Evolutionary conservation across 1,140 invertebrate species (phyloP), one percentile per base, ranked within the genome.

Genomic region (Drosophila bipectinata): DNA sequence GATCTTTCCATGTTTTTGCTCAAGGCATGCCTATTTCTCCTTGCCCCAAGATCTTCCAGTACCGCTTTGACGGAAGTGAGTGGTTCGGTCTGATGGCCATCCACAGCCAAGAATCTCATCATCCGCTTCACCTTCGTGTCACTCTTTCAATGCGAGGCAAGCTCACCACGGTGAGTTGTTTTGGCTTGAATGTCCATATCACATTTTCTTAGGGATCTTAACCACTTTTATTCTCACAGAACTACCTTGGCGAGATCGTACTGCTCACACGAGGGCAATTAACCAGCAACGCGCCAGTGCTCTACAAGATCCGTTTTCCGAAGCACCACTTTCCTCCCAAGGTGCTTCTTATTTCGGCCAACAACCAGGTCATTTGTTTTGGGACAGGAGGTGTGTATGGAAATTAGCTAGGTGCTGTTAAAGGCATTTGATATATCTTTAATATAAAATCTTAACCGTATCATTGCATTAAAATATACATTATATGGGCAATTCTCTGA

Each of bases 1-100:
- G 78, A 52, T 57, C 8, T 64, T 4, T 8, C 6, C 14, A 77
- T 49, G 59, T 59, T 4, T 55, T 73, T 14, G 81, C 76, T 12
- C 90, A 91, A 39, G 80, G 85, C 9, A 85, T 91, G 60, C 90
- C 90, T 5, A 59, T 88, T 15, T 91, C 88, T 63, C 90, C 90
- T 24, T 91, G 90, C 18, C 90, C 90, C 10, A 91, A 91, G 51
- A 73, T 91, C 26, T 91, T 91, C 51, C 90, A 91, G 55, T 91
- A 91, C 54, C 66, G 85, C 32, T 91, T 85, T 55, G 90, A 91
- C 58, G 90, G 90, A 4, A 52, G 52, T 18, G 85, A 91, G 49
- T 91, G 90, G 90, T 91, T 88, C 51, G 90, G 90, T 6, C 14
- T 91, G 37, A 72, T 91, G 34, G 81, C 88, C 15, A 67, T 91